Evolutionary conservation across 1,140 invertebrate genomes (phyloP), one percentile per base, ranked within the genome.

Genomic region (Drosophila subobscura): DNA sequence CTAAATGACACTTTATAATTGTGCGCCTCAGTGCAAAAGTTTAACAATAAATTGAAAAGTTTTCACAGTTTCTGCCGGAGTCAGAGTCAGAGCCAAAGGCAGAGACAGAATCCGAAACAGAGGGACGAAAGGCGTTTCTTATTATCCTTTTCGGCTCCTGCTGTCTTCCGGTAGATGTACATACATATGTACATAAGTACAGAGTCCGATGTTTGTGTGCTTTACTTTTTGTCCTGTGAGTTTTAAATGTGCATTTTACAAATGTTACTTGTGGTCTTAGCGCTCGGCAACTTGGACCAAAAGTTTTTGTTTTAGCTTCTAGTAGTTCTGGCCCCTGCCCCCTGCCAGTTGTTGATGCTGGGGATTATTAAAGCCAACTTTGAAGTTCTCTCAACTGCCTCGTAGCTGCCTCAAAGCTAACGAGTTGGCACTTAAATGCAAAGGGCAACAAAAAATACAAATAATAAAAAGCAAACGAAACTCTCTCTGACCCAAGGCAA

Each of bases 1-100:
- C 85, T 79, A 89, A 89, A 89, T 89, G 84, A 89, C 84, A 89
- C 84, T 89, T 89, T 89, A 89, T 84, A 89, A 89, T 89, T 89
- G 84, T 89, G 79, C 79, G 79, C 84, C 72, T 79, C 84, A 79
- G 79, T 89, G 84, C 84, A 72, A 89, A 89, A 89, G 84, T 88
- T 88, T 88, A 88, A 89, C 84, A 88, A 88, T 88, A 88, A 88
- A 88, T 88, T 88, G 84, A 89, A 88, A 88, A 88, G 72, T 89
- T 88, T 84, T 79, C 84, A 77, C 79, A 79, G 78, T 67, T 77
- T 56, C 67, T 74, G 45, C 23, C 65, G 76, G 85, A 85, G 79
- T 76, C 81, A 83, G 73, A 67, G 75, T 54, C 65, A 84, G 64
- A 59, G 33, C 10, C 76, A 71, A 79, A 84, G 79, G 64, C 77